Conservation (phyloP, 2,797 vertebrate species). For the Tinamus major region DNA sequence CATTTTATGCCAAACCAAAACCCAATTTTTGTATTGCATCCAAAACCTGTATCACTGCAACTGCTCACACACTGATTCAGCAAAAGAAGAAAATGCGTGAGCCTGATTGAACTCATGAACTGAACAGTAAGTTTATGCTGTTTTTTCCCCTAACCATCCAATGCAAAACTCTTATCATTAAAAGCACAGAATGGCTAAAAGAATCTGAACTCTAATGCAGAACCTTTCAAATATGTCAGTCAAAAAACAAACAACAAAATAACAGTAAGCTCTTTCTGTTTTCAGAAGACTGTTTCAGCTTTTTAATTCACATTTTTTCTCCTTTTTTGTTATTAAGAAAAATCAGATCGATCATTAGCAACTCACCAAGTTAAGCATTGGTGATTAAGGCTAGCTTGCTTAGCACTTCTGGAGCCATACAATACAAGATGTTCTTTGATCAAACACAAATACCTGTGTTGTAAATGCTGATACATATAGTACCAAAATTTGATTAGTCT, state of each 20-base stretch:
- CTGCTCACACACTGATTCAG: not conserved
- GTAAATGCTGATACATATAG: not conserved
- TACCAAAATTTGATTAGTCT: not conserved
- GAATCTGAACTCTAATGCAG: not conserved
- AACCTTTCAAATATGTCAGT: not conserved
- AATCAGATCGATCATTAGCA: not conserved
- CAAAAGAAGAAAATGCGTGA: not conserved
- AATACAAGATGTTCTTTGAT: not conserved
- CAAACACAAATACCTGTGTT: not conserved
- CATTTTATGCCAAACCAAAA: not conserved
- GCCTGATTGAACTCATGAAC: not conserved
- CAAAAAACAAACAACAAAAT: not conserved
- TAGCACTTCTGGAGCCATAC: not conserved
- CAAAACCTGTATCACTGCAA: not conserved
- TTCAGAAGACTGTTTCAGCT: not conserved
- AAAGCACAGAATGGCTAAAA: not conserved
- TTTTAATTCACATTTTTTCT: not conserved
- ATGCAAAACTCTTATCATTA: not conserved
- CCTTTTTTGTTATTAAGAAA: not conserved
- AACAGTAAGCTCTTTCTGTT: not conserved
- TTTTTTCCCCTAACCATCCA: not conserved
- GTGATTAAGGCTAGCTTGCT: not conserved
- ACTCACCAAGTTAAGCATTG: not conserved
- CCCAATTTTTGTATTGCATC: not conserved
- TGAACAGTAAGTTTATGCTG: not conserved